Base-by-base conservation (phyloP, 2,888 invertebrate species). In the Parnassius smintheus region DNA sequence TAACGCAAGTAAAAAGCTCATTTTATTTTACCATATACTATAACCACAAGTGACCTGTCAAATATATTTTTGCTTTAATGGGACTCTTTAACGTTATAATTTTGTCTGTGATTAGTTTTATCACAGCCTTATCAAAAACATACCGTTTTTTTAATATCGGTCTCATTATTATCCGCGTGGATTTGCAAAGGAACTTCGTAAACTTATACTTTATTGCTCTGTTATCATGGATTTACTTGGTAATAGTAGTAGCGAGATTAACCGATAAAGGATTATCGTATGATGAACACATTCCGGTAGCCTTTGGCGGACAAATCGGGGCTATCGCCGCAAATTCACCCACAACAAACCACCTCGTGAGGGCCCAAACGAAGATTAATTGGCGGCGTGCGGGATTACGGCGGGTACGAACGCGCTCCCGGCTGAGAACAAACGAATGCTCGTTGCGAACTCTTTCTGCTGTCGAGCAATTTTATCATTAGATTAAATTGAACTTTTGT, bases 321-420 rank as follows among this genome's bases (percentile, higher is more conserved):
- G 81, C 82, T 77, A 82, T 83, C 81, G 83, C 86, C 86, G 83
- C 87, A 85, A 86, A 86, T 88, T 85, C 81, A 83, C 85, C 86
- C 83, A 78, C 81, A 86, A 83, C 86, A 84, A 83, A 85, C 85
- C 84, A 84, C 83, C 87, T 83, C 86, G 83, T 83, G 83, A 85
- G 84, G 82, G 53, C 56, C 54, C 50, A 63, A 85, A 86, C 85
- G 83, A 86, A 86, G 85, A 86, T 86, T 85, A 85, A 86, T 86
- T 80, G 83, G 73, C 78, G 82, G 80, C 78, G 75, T 79, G 78
- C 83, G 78, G 82, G 82, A 84, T 85, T 85, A 85, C 82, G 76
- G 78, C 79, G 80, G 82, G 80, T 80, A 78, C 75, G 81, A 54
- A 79, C 77, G 74, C 73, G 72, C 76, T 71, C 72, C 75, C 75